Conservation (phyloP, 2,797 vertebrate genomes). For the Dermochelys coriacea region DNA sequence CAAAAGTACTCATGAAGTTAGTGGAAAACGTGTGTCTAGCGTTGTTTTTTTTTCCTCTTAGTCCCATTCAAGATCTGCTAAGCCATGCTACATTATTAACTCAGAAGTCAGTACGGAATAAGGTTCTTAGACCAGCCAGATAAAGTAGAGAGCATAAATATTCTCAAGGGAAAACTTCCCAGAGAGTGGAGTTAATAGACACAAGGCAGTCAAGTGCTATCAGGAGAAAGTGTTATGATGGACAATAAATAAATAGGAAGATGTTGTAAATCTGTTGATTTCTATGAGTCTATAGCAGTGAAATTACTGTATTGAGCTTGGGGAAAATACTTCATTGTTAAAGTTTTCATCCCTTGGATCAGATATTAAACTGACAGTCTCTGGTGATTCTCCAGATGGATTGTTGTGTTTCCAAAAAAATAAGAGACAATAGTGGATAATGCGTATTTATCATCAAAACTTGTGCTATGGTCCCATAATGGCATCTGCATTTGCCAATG, state of each 20-base stretch:
- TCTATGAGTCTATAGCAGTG: background rate
- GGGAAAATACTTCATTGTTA: constrained; percentile 29
- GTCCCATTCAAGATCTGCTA: background rate
- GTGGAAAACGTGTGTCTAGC: background rate
- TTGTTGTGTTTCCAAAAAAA: background rate
- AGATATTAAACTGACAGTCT: background rate
- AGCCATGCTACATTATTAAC: background rate
- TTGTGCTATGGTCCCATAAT: background rate
- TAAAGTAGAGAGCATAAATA: background rate
- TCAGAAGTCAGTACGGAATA: background rate
- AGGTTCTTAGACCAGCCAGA: background rate
- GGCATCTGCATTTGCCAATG: background rate
- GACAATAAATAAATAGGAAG: background rate
- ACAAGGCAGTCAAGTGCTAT: background rate
- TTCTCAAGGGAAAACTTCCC: background rate
- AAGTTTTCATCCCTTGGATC: constrained; percentile 12
- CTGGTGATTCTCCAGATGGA: background rate
- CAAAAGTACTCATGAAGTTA: background rate
- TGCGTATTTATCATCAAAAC: background rate
- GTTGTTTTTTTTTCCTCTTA: background rate
- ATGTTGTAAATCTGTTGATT: background rate
- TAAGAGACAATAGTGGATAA: background rate
- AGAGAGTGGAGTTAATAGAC: background rate
- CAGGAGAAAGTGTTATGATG: background rate
- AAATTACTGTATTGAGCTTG: background rate